Evolutionary conservation across 1,140 invertebrate genomes (phyloP), one percentile per base, ranked within the genome.

Genomic region (Zaprionus africanus): DNA sequence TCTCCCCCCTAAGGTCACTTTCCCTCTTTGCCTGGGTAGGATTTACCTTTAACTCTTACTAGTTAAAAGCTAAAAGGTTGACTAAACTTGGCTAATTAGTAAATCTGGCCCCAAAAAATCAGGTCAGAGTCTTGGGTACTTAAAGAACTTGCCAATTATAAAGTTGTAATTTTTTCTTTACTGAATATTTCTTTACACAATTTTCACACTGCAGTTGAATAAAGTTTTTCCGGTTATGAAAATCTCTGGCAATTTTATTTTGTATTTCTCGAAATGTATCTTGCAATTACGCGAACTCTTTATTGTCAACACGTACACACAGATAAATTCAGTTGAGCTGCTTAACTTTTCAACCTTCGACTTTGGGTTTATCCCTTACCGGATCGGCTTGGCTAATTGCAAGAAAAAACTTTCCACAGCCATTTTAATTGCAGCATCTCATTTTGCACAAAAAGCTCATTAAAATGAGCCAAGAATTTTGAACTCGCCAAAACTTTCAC

Each of bases 361-460:
- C 26, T 7, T 65, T 24, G 34, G 12, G 26, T 19, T 31, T 28
- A 56, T 24, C 17, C 15, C 31, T 6, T 54, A 17, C 41, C 7
- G 15, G 38, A n/a, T 41, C 38, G 46, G 31, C 65, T 38, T 28
- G 63, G 22, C 79, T 88, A 86, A 88, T 88, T 88, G 87, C 70
- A 53, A n/a, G n/a, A 22, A 78, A 76, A 60, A 82, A 87, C 79
- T 88, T 88, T 75, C 36, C 3, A 56, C 56, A 62, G 67, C 53
- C 75, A 54, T 63, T 66, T 58, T 56, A 66, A 66, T 58, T 58
- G 64, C 64, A 34, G 28, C 64, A 34, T 54, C 54, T 65, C 63
- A 57, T 74, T 74, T 69, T 53, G 66, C 59, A 56, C 76, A 70
- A 82, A 85, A 88, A 87, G 79, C 82, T 86, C 83, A 86, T 86